A percentile compares a stretch with the other conserved stretches of the same genome.
phyloP scores from a whole-genome alignment of 1,140 invertebrate genomes.

The Drosophila micromelanica region DNA sequence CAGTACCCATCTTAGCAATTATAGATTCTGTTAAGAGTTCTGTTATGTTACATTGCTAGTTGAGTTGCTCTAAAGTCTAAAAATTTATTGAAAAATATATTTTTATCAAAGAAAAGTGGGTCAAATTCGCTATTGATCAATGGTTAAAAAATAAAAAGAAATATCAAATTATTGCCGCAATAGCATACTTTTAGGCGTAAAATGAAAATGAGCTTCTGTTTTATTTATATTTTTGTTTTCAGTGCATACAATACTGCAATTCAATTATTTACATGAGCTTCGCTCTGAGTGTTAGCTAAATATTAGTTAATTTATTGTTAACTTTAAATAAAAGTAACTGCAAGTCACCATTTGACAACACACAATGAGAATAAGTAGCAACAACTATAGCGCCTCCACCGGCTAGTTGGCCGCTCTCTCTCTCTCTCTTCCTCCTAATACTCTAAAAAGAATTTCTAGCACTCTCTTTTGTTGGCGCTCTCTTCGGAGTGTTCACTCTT shows the following conservation, averaged over 20 bases:
- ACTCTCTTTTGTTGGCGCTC: slow-evolving; percentile 5
- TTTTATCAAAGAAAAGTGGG: background rate
- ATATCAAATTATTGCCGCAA: background rate
- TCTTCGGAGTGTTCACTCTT: slow-evolving; percentile 8
- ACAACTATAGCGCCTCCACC: background rate
- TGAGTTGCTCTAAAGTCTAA: no score
- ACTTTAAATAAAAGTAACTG: slow-evolving; percentile 11
- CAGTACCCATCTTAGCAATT: no score
- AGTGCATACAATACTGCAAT: background rate
- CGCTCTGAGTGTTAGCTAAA: no score
- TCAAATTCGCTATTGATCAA: background rate
- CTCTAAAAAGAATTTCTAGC: slow-evolving; percentile 56
- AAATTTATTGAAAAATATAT: no score
- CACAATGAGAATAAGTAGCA: background rate
- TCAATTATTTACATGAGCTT: background rate
- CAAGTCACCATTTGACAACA: slow-evolving; percentile 16
- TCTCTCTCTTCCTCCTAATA: background rate
- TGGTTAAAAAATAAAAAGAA: background rate
- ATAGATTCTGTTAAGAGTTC: no score
- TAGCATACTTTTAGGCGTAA: slow-evolving; percentile 66
- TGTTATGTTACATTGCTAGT: no score
- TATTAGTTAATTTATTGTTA: no score
- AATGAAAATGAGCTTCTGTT: slow-evolving; percentile 23
- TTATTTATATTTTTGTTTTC: slow-evolving; percentile 3
- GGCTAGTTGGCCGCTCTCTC: background rate